These are phyloP conservation scores for Psittacula cyanocephala DNA, from an alignment of 2,113 vertebrate genomes.

Conservation along the genomic window DNA sequence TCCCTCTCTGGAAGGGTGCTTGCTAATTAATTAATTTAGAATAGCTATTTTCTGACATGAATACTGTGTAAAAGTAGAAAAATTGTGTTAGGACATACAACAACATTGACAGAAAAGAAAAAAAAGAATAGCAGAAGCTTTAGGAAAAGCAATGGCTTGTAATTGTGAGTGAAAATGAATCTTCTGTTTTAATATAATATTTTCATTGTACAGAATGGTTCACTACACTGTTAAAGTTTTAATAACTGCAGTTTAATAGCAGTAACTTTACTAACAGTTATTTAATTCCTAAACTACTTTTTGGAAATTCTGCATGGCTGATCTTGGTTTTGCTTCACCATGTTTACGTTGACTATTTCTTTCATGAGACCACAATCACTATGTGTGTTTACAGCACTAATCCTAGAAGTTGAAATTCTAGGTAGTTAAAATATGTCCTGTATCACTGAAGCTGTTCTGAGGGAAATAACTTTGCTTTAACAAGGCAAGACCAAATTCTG, in stretches of 20 bases:
- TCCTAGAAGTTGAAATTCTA: not conserved
- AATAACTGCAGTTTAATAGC: not conserved
- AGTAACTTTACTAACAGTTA: not conserved
- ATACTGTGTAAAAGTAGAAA: not conserved
- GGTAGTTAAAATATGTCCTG: not conserved
- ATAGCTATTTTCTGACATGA: not conserved
- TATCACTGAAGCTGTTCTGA: not conserved
- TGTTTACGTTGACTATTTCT: not conserved
- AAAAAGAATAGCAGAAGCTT: not conserved
- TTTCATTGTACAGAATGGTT: not conserved
- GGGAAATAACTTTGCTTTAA: not conserved
- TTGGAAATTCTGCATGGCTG: not conserved
- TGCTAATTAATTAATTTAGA: not conserved
- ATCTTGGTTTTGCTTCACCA: not conserved
- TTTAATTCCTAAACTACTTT: not conserved
- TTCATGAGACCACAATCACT: not conserved
- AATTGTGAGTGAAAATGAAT: not conserved
- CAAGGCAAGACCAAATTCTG: not conserved
- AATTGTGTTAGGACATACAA: not conserved
- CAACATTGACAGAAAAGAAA: not conserved
- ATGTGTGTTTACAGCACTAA: not conserved
- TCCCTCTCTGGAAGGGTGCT: not conserved
- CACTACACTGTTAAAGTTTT: not conserved
- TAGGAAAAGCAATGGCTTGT: not conserved
- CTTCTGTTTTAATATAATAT: not conserved